Percentiles rank a stretch among this genome's conserved stretches.
These are phyloP conservation scores for Amphiura filiformis DNA, from an alignment of 35 echinoderm and acorn worm genomes.

Conservation along the genomic window DNA sequence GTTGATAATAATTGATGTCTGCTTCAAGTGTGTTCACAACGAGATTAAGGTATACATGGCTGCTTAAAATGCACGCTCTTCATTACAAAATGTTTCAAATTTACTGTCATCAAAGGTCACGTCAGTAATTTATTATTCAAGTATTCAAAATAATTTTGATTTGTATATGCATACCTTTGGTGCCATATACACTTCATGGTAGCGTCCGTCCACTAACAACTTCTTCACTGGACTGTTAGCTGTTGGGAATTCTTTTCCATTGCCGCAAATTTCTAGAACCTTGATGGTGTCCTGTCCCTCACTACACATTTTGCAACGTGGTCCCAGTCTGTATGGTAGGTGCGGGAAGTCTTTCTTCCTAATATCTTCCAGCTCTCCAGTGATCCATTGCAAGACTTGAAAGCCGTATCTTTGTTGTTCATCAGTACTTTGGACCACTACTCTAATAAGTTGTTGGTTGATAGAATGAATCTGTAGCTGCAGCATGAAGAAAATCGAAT, in stretches of 20 bases:
- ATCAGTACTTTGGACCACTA: neutral
- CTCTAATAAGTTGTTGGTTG: neutral
- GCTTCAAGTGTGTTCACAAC: too few species aligned
- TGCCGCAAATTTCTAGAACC: conserved; percentile 3
- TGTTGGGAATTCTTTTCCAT: conserved; percentile 8
- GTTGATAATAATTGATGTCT: too few species aligned
- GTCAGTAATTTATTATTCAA: too few species aligned
- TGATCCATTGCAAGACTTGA: too few species aligned
- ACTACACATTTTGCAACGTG: neutral
- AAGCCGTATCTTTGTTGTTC: neutral
- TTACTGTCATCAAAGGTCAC: too few species aligned
- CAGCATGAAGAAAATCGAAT: neutral
- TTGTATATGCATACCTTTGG: conserved; percentile 1
- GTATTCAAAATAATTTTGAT: too few species aligned
- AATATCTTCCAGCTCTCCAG: too few species aligned
- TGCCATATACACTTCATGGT: conserved; percentile 20
- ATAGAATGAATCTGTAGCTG: neutral
- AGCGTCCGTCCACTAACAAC: neutral
- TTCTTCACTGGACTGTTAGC: neutral
- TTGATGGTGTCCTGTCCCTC: too few species aligned
- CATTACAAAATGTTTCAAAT: too few species aligned
- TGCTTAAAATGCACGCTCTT: too few species aligned
- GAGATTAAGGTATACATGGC: too few species aligned
- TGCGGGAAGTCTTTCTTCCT: conserved; percentile 18
- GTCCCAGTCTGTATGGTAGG: conserved; percentile 28